Evolutionary conservation across 2,113 vertebrate species (phyloP), one percentile per base, ranked within the genome.

Genomic region (Tonatia bakeri): DNA sequence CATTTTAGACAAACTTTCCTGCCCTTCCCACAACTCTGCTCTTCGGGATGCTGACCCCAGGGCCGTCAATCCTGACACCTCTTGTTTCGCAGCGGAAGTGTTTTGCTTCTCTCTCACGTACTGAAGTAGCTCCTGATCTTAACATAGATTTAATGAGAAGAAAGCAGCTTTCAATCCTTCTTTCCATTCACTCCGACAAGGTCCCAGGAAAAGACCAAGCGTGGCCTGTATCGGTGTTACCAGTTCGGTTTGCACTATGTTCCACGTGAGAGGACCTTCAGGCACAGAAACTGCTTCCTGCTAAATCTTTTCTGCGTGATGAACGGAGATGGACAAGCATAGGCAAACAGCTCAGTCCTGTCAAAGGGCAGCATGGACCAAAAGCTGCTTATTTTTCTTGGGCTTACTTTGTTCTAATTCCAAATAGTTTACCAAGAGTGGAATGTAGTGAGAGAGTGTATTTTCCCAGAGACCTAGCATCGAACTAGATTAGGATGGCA

Each of bases 111-210:
- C 84, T 87, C 76, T 93, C 94, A 81, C 40, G 7, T 75, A 85
- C 4, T 77, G 31, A 94, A 79, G 47, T 52, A 69, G 20, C 43
- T 72, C n/a, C 16, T 52, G 73, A 79, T 91, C 92, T 90, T 94
- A 95, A 95, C 75, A 94, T 65, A 96, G 87, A 95, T 73, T 92
- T 22, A 69, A 61, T 26, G 47, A 65, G 65, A 85, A 93, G 69
- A 15, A 43, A 90, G 9, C 52, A 47, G 8, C 3, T 85, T 82
- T 70, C 88, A 50, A n/a, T 85, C 76, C 65, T 64, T 54, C 87
- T 82, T 45, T 22, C 43, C 31, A 65, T 86, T 92, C 47, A 1
- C 47, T 95, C 40, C 50, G 84, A 73, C 13, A 94, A 79, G 54
- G 36, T 83, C 76, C 82, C 12, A n/a, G 31, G 54, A 82, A 93